A percentile compares a stretch with the other conserved stretches of the same genome.
phyloP scores from a whole-genome alignment of 2,797 vertebrate genomes.

The Chaetodon trifasciatus region DNA sequence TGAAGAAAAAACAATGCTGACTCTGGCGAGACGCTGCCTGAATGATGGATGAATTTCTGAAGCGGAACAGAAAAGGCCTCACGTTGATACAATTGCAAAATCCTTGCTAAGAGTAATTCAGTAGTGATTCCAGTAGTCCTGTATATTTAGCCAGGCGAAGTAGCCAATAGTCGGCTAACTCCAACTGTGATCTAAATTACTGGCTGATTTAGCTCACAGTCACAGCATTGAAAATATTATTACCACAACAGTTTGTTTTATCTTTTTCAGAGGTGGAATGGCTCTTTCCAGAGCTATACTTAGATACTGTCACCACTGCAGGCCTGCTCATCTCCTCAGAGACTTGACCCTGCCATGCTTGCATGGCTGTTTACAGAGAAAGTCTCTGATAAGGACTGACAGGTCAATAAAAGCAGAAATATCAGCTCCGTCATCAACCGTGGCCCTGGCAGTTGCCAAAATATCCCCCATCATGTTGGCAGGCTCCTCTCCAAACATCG shows the following conservation, averaged over 20 bases:
- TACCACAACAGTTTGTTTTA: background rate
- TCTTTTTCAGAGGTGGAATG: background rate
- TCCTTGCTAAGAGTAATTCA: conserved; percentile 53
- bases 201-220: conserved; percentile 15
- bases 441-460: conserved; percentile 79
- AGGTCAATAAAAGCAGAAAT: conserved; percentile 86
- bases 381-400: conserved; percentile 84
- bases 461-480: conserved; percentile 72
- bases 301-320: conserved; percentile 25
- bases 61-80: conserved; percentile 50
- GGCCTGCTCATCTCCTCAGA: conserved; percentile 73
- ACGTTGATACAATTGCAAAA: conserved; percentile 47
- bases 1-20: background rate
- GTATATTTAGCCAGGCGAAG: background rate
- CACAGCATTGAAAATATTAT: background rate
- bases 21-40: conserved; percentile 33
- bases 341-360: conserved; percentile 24
- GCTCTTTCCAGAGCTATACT: conserved; percentile 8
- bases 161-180: conserved; percentile 21
- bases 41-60: conserved; percentile 64
- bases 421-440: conserved; percentile 77
- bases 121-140: conserved; percentile 45
- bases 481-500: conserved; percentile 74
- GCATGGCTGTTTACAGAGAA: conserved; percentile 73
- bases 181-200: conserved; percentile 14